phyloP scores from a whole-genome alignment of 2,797 vertebrate species.

The Sitta carolinensis region DNA sequence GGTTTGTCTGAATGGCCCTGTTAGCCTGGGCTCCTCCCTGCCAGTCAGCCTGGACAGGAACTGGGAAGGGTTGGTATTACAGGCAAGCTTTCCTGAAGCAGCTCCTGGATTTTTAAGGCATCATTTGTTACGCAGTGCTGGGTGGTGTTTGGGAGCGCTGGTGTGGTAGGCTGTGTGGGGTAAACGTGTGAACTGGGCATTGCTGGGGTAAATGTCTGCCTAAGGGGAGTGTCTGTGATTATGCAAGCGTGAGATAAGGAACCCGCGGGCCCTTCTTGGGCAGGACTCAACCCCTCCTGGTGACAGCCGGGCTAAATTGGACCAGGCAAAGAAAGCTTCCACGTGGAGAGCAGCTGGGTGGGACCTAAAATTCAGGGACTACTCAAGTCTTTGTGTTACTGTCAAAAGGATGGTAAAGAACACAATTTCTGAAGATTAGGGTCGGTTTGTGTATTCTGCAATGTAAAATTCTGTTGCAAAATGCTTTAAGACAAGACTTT shows the following conservation, averaged over 20 bases:
- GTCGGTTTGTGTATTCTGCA: not conserved
- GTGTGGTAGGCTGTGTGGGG: not conserved
- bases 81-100: not conserved
- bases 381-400: not conserved
- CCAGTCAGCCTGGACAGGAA: not conserved
- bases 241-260: not conserved
- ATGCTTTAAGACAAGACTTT: not conserved
- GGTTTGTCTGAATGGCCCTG: not conserved
- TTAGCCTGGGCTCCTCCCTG: not conserved
- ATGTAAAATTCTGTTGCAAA: not conserved
- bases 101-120: not conserved
- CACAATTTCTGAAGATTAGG: not conserved
- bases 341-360: not conserved
- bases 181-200: not conserved
- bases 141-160: not conserved
- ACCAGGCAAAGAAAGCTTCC: not conserved
- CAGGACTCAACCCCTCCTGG: not conserved
- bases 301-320: not conserved
- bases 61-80: not conserved
- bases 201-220: not conserved
- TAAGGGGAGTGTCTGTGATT: not conserved
- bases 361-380: not conserved
- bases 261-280: not conserved
- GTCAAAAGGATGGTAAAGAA: not conserved
- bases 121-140: rapidly evolving